phyloP scores from a whole-genome alignment of 2,113 vertebrate species.

The Chamaea fasciata region DNA sequence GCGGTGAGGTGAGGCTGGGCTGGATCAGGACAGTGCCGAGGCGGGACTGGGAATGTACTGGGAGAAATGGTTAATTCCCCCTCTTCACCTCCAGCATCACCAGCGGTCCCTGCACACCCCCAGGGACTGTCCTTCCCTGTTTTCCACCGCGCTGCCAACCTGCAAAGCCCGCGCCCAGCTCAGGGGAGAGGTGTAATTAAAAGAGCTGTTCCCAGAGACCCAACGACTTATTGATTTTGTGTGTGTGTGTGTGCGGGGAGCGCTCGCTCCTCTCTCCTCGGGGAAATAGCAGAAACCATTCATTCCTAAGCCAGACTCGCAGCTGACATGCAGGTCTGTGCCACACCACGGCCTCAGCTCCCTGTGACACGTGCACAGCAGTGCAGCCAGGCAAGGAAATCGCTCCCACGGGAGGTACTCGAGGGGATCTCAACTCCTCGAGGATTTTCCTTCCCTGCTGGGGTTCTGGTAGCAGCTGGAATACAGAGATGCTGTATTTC shows the following conservation, averaged over 20 bases:
- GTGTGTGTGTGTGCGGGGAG: neutral
- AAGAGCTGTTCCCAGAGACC: constrained; percentile 23
- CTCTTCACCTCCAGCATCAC: neutral
- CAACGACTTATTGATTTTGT: neutral
- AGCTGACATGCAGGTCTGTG: neutral
- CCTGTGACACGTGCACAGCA: neutral
- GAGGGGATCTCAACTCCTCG: neutral
- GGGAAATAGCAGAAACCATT: constrained; percentile 2
- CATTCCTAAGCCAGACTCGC: neutral
- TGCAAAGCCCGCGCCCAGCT: neutral
- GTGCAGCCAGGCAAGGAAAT: neutral
- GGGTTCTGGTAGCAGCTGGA: neutral
- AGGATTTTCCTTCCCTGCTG: neutral
- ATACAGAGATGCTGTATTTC: neutral
- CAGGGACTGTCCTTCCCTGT: neutral
- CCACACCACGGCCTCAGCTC: neutral
- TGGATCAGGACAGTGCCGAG: neutral
- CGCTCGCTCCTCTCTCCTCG: neutral
- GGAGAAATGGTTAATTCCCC: neutral
- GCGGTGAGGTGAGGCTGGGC: neutral
- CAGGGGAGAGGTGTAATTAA: constrained; percentile 23
- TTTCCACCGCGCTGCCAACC: neutral
- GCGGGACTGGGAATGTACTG: neutral
- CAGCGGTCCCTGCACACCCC: fast-evolving
- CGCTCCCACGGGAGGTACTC: neutral